phyloP scores from a whole-genome alignment of 1,140 invertebrate species.

The Ganaspis sp. region DNA sequence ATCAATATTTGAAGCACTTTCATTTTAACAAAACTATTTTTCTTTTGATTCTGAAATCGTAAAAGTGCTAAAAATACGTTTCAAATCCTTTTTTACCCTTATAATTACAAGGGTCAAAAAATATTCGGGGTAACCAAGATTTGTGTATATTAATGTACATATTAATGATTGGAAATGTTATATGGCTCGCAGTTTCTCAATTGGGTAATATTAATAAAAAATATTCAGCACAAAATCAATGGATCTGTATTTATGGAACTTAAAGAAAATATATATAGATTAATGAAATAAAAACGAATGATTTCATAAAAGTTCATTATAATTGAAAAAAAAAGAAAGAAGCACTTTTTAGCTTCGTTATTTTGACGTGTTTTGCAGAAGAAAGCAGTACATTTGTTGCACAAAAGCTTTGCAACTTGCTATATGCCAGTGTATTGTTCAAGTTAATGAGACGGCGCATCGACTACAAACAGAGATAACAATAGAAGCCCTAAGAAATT shows the following conservation, averaged over 20 bases:
- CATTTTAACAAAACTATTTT: not conserved
- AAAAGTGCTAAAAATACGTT: too few species aligned
- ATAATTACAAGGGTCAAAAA: too few species aligned
- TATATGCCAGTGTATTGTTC: conserved; percentile 35
- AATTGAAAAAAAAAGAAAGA: not conserved
- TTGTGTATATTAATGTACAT: too few species aligned
- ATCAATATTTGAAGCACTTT: conserved; percentile 6
- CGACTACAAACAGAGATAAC: not conserved
- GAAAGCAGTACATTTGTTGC: not conserved
- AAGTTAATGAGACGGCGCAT: conserved; percentile 42
- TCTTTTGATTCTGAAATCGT: too few species aligned
- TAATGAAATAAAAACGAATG: too few species aligned
- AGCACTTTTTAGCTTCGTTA: not conserved
- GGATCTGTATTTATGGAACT: too few species aligned
- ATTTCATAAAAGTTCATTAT: not conserved
- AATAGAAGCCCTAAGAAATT: conserved; percentile 11
- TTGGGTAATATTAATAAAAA: too few species aligned
- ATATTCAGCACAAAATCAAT: not conserved
- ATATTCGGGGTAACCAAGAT: too few species aligned
- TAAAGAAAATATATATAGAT: too few species aligned
- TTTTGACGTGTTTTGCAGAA: not conserved
- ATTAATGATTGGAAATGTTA: too few species aligned
- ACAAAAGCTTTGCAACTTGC: not conserved
- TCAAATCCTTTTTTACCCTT: too few species aligned
- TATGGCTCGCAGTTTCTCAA: too few species aligned